These are phyloP conservation scores for Coregonus sp. DNA, from an alignment of 2,797 vertebrate species.

Conservation along the genomic window DNA sequence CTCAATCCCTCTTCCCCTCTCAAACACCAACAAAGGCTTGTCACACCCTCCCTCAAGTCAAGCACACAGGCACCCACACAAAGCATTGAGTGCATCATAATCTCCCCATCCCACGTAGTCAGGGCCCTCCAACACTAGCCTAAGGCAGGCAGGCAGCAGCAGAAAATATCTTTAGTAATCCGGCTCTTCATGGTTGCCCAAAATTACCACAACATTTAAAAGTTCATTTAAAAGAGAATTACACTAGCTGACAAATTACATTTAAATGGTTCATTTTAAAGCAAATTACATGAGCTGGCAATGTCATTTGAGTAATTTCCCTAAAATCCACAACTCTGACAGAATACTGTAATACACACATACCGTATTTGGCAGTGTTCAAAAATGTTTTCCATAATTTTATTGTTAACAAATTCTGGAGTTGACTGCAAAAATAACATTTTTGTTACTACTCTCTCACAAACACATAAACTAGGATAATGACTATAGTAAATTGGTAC, in stretches of 20 bases:
- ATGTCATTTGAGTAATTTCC: background rate
- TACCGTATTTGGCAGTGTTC: background rate
- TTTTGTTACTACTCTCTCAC: too few relatives aligned
- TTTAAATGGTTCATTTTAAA: background rate
- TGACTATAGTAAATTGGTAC: background rate
- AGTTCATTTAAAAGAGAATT: background rate
- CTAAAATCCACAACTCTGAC: background rate
- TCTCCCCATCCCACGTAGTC: conserved; percentile 36
- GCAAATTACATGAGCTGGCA: background rate
- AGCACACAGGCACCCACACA: conserved; percentile 57
- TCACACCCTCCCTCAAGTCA: conserved; percentile 51
- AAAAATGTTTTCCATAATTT: background rate
- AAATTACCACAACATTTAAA: background rate
- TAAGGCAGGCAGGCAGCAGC: conserved; percentile 3
- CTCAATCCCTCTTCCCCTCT: conserved; percentile 9
- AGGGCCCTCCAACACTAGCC: background rate
- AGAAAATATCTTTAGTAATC: conserved; percentile 40
- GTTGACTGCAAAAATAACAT: background rate
- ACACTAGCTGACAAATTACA: background rate
- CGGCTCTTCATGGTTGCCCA: background rate
- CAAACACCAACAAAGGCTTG: conserved; percentile 40
- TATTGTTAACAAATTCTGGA: background rate
- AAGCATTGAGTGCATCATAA: conserved; percentile 50
- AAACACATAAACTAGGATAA: background rate
- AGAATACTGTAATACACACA: background rate